Base-by-base conservation (phyloP, 1,140 invertebrate genomes). In the Eumeta japonica region DNA sequence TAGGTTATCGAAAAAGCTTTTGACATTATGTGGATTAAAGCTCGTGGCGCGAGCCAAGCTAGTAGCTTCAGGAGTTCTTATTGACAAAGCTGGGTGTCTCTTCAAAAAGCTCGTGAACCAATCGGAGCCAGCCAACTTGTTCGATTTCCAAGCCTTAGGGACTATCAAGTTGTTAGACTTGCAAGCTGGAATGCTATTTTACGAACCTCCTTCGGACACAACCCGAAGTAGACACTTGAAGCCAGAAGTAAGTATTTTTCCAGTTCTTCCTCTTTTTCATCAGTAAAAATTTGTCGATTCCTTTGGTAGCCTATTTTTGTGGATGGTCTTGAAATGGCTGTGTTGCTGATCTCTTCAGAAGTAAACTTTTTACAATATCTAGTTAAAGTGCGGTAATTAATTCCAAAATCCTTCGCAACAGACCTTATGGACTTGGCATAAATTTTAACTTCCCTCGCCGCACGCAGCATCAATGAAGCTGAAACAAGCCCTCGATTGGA, bases 11-110 rank as follows among this genome's bases (percentile, higher is more conserved):
- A 63, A 67, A 51, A 65, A 64, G 12, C 3, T 19, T 18, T 32
- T 17, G 1, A 58, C 52, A 48, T 51, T 71, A 4, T 38, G 27
- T 38, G 44, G 43, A 44, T 72, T 75, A 39, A 75, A 72, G 9
- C 36, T 44, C 5, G 56, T 60, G 3, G 56, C 55, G 32, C 67
- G 43, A 7, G 52, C 42, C 10, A 71, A 27, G 44, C 65, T 64
- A 11, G 65, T 72, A 12, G 59, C 49, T 50, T 67, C 19, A 11
- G 65, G 67, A 37, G 17, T 43, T 35, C 57, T 43, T 10, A 68
- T 36, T n/a, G 59, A 55, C 10, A 71, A 36, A 27, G 34, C 27
- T 16, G 41, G 38, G 42, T 72, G 48, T 14, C 64, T 33, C 29
- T 52, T 39, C 38, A 61, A 29, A 37, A 61, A 67, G 16, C 9